Percentiles rank a stretch among this genome's conserved stretches.
Evolutionary conservation across 2,888 invertebrate genomes (phyloP).

Genomic region (Tanytarsus gracilentus): DNA sequence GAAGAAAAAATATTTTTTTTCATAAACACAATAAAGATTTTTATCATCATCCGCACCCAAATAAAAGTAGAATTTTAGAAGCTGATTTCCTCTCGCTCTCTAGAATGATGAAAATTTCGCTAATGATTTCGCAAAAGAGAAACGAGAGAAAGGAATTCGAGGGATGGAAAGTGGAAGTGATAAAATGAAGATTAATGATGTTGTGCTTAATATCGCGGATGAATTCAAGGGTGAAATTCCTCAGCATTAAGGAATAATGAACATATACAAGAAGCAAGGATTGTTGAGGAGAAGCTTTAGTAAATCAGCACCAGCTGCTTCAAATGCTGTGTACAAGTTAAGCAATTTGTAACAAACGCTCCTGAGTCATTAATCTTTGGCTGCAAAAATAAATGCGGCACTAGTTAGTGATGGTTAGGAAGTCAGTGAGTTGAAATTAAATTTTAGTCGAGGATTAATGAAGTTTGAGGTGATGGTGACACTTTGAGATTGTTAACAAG

Average conservation of each 20-base stretch:
- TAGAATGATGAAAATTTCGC: background rate
- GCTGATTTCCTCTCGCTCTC: background rate
- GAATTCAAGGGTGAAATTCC: background rate
- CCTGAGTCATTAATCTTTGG: slow-evolving; percentile 3
- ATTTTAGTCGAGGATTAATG: background rate
- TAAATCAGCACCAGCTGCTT: too few relatives aligned
- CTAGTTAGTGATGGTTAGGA: background rate
- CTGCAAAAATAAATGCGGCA: background rate
- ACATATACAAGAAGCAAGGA: background rate
- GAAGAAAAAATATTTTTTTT: background rate
- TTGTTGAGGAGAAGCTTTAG: too few relatives aligned
- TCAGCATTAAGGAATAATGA: background rate
- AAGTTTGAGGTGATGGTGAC: background rate
- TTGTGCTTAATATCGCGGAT: background rate
- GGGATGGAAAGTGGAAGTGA: background rate
- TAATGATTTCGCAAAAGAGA: background rate
- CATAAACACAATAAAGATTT: background rate
- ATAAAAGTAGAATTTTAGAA: background rate
- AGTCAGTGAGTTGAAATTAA: background rate
- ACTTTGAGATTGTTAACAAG: background rate
- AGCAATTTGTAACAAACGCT: background rate
- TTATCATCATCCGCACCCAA: background rate
- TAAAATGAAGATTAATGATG: slow-evolving; percentile 17
- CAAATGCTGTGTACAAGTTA: background rate
- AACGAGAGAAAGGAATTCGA: too few relatives aligned